A percentile compares a stretch with the other conserved stretches of the same genome.
These are phyloP conservation scores for Fissipunctia ypsillon DNA, from an alignment of 2,888 invertebrate species.

Conservation along the genomic window DNA sequence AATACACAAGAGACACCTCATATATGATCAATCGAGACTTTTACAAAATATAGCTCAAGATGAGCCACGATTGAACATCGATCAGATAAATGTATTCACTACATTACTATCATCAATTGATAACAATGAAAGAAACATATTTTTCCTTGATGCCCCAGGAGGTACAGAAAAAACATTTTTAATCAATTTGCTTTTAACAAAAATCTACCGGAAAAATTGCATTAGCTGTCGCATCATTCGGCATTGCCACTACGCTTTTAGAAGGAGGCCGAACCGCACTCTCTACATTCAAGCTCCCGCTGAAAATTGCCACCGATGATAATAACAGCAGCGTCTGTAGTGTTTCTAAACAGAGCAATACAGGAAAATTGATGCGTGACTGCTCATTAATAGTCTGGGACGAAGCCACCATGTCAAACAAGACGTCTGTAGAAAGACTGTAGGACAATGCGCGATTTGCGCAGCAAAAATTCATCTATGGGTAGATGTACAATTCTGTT, in stretches of 20 bases:
- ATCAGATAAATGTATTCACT: not conserved
- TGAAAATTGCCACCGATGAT: not conserved
- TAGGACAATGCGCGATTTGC: constrained; percentile 9
- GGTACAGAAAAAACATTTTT: not conserved
- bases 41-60: constrained; percentile 4
- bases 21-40: not conserved
- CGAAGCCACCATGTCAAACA: not conserved
- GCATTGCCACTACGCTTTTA: not conserved
- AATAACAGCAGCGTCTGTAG: constrained; percentile 1
- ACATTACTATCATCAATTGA: not conserved
- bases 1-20: not conserved
- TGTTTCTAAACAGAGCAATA: constrained; percentile 7
- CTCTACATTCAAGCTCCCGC: constrained; percentile 5
- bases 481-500: constrained; percentile 7
- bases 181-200: not conserved
- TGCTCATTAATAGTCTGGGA: not conserved
- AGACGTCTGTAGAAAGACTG: not conserved
- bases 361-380: constrained; percentile 1
- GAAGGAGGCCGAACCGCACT: not conserved
- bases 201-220: not conserved
- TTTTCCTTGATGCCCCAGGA: not conserved
- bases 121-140: not conserved
- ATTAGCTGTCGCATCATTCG: not conserved
- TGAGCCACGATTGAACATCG: not conserved
- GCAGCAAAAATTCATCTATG: constrained; percentile 10